phyloP scores from a whole-genome alignment of 2,797 vertebrate genomes.

The Acanthurus lineatus region DNA sequence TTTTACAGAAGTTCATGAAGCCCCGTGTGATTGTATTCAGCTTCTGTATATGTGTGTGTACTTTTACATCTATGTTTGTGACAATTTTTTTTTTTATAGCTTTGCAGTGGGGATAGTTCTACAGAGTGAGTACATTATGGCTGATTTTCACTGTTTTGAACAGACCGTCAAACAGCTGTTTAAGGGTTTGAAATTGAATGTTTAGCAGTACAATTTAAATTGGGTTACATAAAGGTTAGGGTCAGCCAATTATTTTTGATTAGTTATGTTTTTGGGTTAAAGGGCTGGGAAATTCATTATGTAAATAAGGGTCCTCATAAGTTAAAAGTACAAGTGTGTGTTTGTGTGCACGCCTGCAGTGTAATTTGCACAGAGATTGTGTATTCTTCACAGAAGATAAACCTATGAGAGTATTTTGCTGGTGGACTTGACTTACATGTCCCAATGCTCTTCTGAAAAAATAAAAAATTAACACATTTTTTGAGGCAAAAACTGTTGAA shows the following conservation, averaged over 20 bases:
- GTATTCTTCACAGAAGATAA: slow-evolving; percentile 16
- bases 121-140: too few relatives aligned
- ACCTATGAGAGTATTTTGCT: slow-evolving; percentile 3
- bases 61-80: neutral
- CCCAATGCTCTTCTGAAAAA: slow-evolving; percentile 36
- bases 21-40: neutral
- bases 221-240: too few relatives aligned
- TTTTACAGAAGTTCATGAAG: neutral
- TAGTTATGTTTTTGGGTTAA: too few relatives aligned
- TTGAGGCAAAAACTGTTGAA: slow-evolving; percentile 55
- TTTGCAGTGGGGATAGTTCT: too few relatives aligned
- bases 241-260: too few relatives aligned
- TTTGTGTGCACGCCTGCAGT: neutral
- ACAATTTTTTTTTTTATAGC: too few relatives aligned
- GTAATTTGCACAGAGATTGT: neutral
- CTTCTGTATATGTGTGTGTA: neutral
- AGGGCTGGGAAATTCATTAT: too few relatives aligned
- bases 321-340: neutral
- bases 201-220: too few relatives aligned
- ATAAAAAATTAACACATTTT: slow-evolving; percentile 12
- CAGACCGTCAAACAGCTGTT: too few relatives aligned
- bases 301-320: too few relatives aligned
- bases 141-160: too few relatives aligned
- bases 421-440: slow-evolving; percentile 57
- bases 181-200: too few relatives aligned